Evolutionary conservation across 2,797 vertebrate species (phyloP), one percentile per base, ranked within the genome.

Genomic region (Orientallactaga sibirica): DNA sequence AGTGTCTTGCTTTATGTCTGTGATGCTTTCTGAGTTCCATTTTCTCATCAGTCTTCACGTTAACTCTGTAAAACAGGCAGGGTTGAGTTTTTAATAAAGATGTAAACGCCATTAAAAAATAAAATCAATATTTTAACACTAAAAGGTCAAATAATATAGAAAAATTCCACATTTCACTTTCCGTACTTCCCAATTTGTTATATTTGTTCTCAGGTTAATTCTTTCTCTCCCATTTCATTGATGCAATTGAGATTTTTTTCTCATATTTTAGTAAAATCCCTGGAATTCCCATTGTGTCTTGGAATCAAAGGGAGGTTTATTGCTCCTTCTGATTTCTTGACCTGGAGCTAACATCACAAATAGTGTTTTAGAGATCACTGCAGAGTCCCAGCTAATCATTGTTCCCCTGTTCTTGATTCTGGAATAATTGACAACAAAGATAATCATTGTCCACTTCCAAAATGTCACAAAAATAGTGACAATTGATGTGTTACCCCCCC

Each of bases 401-500:
- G 3, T 77, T 58, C 5, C 5, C 4, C 19, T 80, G 29, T 90
- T 90, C 75, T 71, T 77, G 48, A 78, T 90, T 87, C 76, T 77
- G 20, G 29, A 96, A 73, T 3, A 86, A 83, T 2, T 90, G 85
- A 71, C 67, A 90, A 68, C 37, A 80, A 88, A 95, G 91, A 74
- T 67, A 88, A 77, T 15, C 76, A 48, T 61, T 7, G 83, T 70
- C 37, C 5, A 76, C 29, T 2, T 93, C 11, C 70, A 81, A 90
- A 94, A 86, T 4, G 27, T 4, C 10, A 37, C 71, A 81, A 67
- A 20, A 80, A 55, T 66, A 55, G 64, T 68, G 25, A 86, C 61
- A 86, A 88, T 33, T 81, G 85, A 90, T 68, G 5, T 2, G 68
- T 88, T 89, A 86, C 27, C 37, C 29, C 33, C 90, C 80, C 25